These are phyloP conservation scores for Chymomyza costata DNA, from an alignment of 1,140 invertebrate genomes.

Conservation along the genomic window DNA sequence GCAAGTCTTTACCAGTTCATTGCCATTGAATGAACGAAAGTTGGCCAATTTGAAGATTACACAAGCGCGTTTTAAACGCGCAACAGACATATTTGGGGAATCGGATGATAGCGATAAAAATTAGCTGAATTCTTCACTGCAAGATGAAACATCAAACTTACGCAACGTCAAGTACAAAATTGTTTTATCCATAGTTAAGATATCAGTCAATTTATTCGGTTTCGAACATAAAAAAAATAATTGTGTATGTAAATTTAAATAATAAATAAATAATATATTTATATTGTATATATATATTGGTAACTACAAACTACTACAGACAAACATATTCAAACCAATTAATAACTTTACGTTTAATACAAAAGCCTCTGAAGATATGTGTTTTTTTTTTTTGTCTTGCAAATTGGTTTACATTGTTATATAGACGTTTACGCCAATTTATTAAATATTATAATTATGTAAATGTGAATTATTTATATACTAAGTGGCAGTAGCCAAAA, in stretches of 20 bases:
- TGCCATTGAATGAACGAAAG: constrained; percentile 55
- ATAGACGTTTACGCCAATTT: no score
- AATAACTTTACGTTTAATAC: constrained; percentile 59
- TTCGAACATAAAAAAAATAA: constrained; percentile 47
- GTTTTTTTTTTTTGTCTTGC: constrained; percentile 53
- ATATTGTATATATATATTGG: no score
- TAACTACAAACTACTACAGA: constrained; percentile 20
- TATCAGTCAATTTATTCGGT: constrained; percentile 68
- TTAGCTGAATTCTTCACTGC: constrained; percentile 30
- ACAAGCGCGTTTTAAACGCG: constrained; percentile 75
- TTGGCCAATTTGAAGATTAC: constrained; percentile 74
- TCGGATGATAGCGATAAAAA: constrained; percentile 47
- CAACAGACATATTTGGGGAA: constrained; percentile 57
- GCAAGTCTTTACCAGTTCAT: constrained; percentile 9
- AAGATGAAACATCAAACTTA: constrained; percentile 52
- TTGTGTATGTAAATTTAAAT: constrained; percentile 9
- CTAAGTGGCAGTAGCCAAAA: constrained; percentile 26
- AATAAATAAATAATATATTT: constrained; percentile 42
- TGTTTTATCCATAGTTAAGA: constrained; percentile 63
- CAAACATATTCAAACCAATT: constrained; percentile 32
- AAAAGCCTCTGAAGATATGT: constrained; percentile 73
- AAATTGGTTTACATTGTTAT: no score
- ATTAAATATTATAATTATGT: constrained; percentile 12
- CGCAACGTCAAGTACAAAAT: constrained; percentile 64
- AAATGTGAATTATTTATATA: constrained; percentile 2